Base-by-base conservation (phyloP, 2,888 invertebrate species). In the Chromoteleia sp. region DNA sequence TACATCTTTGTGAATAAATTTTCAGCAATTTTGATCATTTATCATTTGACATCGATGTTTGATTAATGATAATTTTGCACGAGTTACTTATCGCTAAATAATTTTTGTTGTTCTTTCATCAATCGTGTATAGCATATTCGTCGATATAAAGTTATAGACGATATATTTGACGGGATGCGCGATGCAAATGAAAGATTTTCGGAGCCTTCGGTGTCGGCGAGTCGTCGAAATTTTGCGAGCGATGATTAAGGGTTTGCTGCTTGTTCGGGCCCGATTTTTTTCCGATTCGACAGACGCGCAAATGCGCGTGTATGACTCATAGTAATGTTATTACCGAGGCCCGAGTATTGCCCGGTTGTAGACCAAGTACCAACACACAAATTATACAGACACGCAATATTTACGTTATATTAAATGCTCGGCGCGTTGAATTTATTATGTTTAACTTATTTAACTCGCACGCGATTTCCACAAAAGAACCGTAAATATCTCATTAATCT, bases 371-470 rank as follows among this genome's bases (percentile, higher is more conserved):
- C 50, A 68, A 68, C 68, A 41, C 67, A 78, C 65, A 65, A 78
- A 82, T 82, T 82, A 61, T 71, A 41, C 74, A 65, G 71, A 67
- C 82, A 82, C 78, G 78, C 82, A 77, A 82, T 78, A 82, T 78
- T 82, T 82, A 67, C 78, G 74, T 78, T 82, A 78, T 78, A 75
- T 74, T 82, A 78, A 82, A 78, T 75, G 78, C 50, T 82, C 67
- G 71, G 52, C 78, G 50, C 78, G 29, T 75, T 67, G 78, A 75
- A 75, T 82, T 82, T 75, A 75, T 78, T 82, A 78, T 56, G 6
- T 63, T 75, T 25, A 48, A 63, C 54, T 29, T 67, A 78, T 63
- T 75, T 25, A 48, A 63, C 54, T 29, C 61, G 75, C 82, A 78
- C 75, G 82, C 77, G 74, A 82, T 74, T 82, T 82, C 68, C 63